phyloP scores from a whole-genome alignment of 2,888 invertebrate genomes.

The Scaptomyza polygonia region DNA sequence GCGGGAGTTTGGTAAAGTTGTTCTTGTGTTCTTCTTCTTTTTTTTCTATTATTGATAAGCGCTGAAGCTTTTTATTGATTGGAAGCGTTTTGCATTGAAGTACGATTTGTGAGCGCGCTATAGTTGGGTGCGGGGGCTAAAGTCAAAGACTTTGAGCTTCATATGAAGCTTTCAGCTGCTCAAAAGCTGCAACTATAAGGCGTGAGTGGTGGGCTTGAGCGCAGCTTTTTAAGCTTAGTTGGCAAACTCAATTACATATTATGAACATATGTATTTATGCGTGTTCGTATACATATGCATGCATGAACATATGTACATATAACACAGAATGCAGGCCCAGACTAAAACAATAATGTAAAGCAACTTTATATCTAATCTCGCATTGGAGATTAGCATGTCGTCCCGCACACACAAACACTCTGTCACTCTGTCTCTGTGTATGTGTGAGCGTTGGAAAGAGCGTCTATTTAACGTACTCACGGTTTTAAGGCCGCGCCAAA shows the following conservation, averaged over 20 bases:
- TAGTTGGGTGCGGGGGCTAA: background rate
- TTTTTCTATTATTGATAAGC: constrained; percentile 45
- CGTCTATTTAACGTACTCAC: constrained; percentile 59
- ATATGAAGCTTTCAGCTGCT: constrained; percentile 39
- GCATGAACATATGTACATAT: too few species aligned
- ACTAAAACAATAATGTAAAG: constrained; percentile 58
- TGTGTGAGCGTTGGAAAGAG: background rate
- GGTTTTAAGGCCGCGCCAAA: constrained; percentile 74
- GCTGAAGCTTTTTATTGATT: constrained; percentile 54
- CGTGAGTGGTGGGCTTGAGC: constrained; percentile 32
- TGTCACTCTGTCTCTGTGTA: background rate
- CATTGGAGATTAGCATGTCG: constrained; percentile 79
- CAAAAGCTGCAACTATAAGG: constrained; percentile 4
- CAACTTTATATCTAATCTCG: constrained; percentile 82
- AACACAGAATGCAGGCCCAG: constrained; percentile 37
- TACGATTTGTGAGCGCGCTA: constrained; percentile 2
- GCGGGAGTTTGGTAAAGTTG: constrained; percentile 8
- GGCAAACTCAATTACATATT: background rate
- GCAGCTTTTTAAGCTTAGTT: constrained; percentile 45
- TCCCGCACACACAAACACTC: constrained; percentile 27
- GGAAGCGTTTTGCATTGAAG: constrained; percentile 18
- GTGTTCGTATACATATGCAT: too few species aligned
- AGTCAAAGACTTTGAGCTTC: constrained; percentile 38
- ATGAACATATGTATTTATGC: too few species aligned
- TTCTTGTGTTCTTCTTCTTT: background rate